These are phyloP conservation scores for Synergus umbraculus DNA, from an alignment of 2,888 invertebrate species.

Conservation along the genomic window DNA sequence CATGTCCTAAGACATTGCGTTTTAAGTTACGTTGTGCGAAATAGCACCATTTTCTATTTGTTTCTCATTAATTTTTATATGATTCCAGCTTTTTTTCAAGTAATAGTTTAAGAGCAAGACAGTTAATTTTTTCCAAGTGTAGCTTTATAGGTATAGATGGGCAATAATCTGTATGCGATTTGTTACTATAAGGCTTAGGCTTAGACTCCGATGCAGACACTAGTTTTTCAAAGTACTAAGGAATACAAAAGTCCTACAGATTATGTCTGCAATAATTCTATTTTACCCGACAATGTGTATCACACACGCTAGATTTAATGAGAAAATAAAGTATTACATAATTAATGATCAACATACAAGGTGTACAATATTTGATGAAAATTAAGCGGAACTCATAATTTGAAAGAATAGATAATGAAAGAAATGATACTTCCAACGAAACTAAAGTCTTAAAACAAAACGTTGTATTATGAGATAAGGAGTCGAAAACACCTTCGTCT, in stretches of 20 bases:
- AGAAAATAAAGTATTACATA: conserved; percentile 66
- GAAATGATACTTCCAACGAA: conserved; percentile 41
- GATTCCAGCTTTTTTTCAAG: conserved; percentile 53
- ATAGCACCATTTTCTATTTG: conserved; percentile 45
- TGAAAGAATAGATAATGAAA: conserved; percentile 50
- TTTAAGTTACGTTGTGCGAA: conserved; percentile 22
- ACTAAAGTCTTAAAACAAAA: conserved; percentile 37
- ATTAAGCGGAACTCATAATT: conserved; percentile 50
- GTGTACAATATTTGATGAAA: conserved; percentile 55
- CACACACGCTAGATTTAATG: conserved; percentile 67
- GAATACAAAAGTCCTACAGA: conserved; percentile 48
- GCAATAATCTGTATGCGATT: conserved; percentile 62
- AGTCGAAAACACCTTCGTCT: neutral
- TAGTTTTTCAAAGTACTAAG: conserved; percentile 49
- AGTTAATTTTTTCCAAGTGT: conserved; percentile 65
- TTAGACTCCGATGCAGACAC: conserved; percentile 50
- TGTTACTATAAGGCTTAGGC: conserved; percentile 60
- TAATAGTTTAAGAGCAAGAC: conserved; percentile 60
- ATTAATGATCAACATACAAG: conserved; percentile 58
- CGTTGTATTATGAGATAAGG: conserved; percentile 7
- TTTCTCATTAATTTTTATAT: conserved; percentile 54
- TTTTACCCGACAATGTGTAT: conserved; percentile 66
- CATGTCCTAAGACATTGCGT: conserved; percentile 9
- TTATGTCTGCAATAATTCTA: conserved; percentile 51
- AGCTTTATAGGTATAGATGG: conserved; percentile 64